phyloP scores from a whole-genome alignment of 2,797 vertebrate genomes.

The Pseudochirops cupreus region DNA sequence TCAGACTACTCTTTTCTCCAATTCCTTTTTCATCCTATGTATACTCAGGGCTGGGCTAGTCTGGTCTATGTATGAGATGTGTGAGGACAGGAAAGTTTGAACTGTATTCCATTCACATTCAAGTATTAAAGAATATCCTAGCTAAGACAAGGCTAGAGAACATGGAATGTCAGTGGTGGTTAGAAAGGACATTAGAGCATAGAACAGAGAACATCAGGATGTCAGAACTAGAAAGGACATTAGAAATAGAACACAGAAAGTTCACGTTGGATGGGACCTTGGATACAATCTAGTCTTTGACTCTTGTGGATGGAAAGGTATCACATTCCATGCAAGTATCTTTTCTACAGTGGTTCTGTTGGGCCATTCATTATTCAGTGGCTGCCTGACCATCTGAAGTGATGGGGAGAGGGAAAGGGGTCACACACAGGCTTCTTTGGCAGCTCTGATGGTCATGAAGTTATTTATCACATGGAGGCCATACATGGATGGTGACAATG shows the following conservation, averaged over 20 bases:
- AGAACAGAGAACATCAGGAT: not conserved
- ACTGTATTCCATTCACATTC: not conserved
- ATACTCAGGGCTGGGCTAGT: not conserved
- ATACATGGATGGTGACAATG: not conserved
- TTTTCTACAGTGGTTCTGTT: not conserved
- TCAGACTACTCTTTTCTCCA: not conserved
- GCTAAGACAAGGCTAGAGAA: not conserved
- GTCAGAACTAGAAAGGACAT: not conserved
- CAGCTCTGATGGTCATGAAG: not conserved
- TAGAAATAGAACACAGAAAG: not conserved
- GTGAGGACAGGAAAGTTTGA: not conserved
- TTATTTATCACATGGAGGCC: not conserved
- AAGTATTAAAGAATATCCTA: not conserved
- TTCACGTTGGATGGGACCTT: not conserved
- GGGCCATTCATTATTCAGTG: not conserved
- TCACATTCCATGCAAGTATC: not conserved
- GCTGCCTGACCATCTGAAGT: not conserved
- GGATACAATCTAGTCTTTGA: not conserved
- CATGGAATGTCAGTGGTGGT: not conserved
- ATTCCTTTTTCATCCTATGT: not conserved
- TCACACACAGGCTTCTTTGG: not conserved
- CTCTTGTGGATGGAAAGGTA: not conserved
- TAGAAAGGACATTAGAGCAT: not conserved
- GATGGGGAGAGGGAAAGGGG: not conserved
- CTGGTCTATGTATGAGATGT: not conserved